Evolutionary conservation across 1,140 invertebrate genomes (phyloP), one percentile per base, ranked within the genome.

Genomic region (Eubasilissa regina): DNA sequence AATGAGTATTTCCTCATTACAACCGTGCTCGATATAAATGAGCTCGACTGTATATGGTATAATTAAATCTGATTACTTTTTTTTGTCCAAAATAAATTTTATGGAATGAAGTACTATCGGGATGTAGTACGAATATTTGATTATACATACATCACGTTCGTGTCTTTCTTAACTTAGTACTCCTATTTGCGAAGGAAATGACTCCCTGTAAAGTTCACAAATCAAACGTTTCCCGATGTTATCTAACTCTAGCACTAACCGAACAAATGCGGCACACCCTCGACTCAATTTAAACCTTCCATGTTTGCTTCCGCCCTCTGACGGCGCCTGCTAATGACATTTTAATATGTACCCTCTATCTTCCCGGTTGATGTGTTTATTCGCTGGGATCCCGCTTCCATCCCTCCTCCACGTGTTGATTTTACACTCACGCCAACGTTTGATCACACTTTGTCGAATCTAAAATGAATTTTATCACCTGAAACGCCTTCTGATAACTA

Each of bases 251-350:
- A 21, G 55, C 17, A 58, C 55, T 58, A 58, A 10, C 21, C 55
- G 17, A 58, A 21, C 55, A 58, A 21, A 58, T n/a, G 19, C 55
- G 21, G 21, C 55, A 15, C 21, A 19, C 55, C 60, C 35, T 64
- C 60, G n/a, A 43, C 60, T 21, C 25, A n/a, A 64, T 64, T 25
- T n/a, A 43, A 64, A 70, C 66, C 70, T 55, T 56, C 70, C 70
- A 43, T 73, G 15, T 73, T 73, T 70, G 45, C 66, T 47, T 70
- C 21, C 43, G 10, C n/a, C 60, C 60, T 25, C 21, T 35, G 8
- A 25, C 60, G 60, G 66, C 44, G 66, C 55, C 43, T 64, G 45
- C 47, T 75, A 62, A 62, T 75, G 74, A 75, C 56, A 75, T 75
- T 75, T 62, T 62, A 75, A 75, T 62, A 75, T 60, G 74, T 17